Base-by-base conservation (phyloP, 2,113 vertebrate genomes). In the Puma concolor region DNA sequence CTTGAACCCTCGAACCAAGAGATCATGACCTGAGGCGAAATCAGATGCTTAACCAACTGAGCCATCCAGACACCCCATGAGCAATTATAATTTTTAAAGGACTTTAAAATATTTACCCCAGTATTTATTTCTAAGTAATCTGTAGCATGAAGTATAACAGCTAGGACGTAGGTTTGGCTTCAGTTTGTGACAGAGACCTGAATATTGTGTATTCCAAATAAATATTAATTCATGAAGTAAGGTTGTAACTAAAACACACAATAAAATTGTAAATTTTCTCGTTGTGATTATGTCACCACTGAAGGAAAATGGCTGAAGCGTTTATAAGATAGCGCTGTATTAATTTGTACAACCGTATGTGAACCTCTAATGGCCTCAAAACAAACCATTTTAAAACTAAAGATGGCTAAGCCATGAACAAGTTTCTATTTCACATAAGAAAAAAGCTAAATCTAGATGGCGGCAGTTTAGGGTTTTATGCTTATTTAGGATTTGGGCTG, bases 111-210 rank as follows among this genome's bases (percentile, higher is more conserved):
- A 84, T n/a, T 69, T 81, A 74, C 82, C 17, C 17, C 36, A 72
- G 44, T 38, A 25, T 83, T n/a, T 77, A 77, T 95, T 92, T 84
- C 27, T 94, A 87, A 87, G 48, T 94, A 60, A 54, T 66, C 67
- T 82, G 2, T 74, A 64, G n/a, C n/a, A 64, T n/a, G 60, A 81
- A 85, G 2, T 69, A 21, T 38, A 74, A 44, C 7, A n/a, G 33
- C 19, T 71, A 87, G 33, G 4, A 21, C 21, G 31, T 57, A 67
- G 19, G 21, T 80, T 88, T 76, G 16, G 6, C 54, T 94, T 85
- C 84, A 66, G 17, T 92, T 94, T 86, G 23, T 50, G 93, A 87
- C 25, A 92, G 54, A 80, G 8, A 44, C 38, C 14, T 71, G 83
- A 84, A 94, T 76, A 21, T 33, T 84, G 36, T 36, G 1, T 4